Percentiles rank a stretch among this genome's conserved stretches.
Conservation (phyloP, 1,140 invertebrate genomes). For the Scaptomyza pallida region DNA sequence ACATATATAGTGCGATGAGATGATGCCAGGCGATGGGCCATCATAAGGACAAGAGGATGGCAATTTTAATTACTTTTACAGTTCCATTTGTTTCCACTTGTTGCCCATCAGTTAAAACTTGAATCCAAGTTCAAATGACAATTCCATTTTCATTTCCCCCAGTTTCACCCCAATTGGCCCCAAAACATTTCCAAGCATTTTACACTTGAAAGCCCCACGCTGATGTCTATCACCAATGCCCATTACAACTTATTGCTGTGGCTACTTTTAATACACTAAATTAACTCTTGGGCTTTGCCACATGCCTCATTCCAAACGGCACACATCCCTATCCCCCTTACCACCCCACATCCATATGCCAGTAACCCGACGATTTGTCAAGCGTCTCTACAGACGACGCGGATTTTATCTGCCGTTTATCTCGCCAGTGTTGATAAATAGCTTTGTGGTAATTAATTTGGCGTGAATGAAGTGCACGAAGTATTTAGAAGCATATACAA, state of each 20-base stretch:
- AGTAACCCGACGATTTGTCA: conserved; percentile 17
- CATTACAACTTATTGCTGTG: conserved; percentile 75
- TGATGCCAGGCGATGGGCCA: neutral
- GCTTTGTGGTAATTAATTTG: conserved; percentile 76
- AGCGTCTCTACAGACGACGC: conserved; percentile 35
- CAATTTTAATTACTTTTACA: conserved; percentile 69
- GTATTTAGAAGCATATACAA: conserved; percentile 3
- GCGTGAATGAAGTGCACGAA: conserved; percentile 60
- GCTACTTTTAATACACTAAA: conserved; percentile 80
- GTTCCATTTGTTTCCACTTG: conserved; percentile 66
- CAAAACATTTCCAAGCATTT: conserved; percentile 69
- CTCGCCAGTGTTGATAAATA: conserved; percentile 71
- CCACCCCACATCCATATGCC: too few species aligned
- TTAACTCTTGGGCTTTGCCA: conserved; percentile 56
- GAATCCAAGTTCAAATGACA: conserved; percentile 47
- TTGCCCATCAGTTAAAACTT: conserved; percentile 73
- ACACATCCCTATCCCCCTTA: too few species aligned
- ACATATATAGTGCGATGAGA: neutral
- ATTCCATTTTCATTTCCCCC: conserved; percentile 58
- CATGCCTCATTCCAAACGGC: neutral
- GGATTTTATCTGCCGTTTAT: conserved; percentile 71
- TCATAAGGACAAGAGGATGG: conserved; percentile 6
- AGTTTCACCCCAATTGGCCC: conserved; percentile 52
- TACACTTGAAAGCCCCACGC: conserved; percentile 53
- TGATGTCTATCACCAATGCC: conserved; percentile 64